A percentile compares a stretch with the other conserved stretches of the same genome.
Evolutionary conservation across 2,888 invertebrate species (phyloP).

Genomic region (Protonemura montana): DNA sequence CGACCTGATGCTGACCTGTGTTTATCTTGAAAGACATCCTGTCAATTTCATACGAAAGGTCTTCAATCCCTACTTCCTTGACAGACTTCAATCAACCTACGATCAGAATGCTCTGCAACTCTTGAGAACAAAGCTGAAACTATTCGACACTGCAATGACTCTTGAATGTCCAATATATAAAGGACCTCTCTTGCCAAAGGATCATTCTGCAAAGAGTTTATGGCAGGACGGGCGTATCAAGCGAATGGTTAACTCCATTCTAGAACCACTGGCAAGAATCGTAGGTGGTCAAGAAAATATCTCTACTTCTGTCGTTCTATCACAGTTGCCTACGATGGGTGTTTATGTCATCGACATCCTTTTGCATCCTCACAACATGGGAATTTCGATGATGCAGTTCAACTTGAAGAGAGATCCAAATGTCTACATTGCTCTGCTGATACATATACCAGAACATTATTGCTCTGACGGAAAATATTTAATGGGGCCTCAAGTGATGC

Average conservation of each 20-base stretch:
- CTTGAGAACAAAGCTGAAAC: constrained; percentile 63
- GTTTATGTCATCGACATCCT: constrained; percentile 69
- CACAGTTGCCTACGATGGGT: constrained; percentile 65
- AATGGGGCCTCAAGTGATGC: constrained; percentile 70
- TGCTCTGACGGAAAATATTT: constrained; percentile 65
- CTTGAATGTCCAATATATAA: constrained; percentile 68
- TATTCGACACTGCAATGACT: constrained; percentile 71
- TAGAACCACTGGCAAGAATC: constrained; percentile 59
- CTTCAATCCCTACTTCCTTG: constrained; percentile 68
- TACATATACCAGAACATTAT: constrained; percentile 72
- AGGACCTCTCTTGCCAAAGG: constrained; percentile 66
- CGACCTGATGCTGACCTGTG: constrained; percentile 69
- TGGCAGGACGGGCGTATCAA: constrained; percentile 64
- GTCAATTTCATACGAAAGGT: constrained; percentile 66
- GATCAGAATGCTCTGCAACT: constrained; percentile 57
- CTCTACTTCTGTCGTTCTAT: constrained; percentile 63
- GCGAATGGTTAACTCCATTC: constrained; percentile 62
- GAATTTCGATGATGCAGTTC: constrained; percentile 59
- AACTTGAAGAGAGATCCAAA: constrained; percentile 60
- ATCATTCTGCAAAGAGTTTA: constrained; percentile 63
- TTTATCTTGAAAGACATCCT: constrained; percentile 70
- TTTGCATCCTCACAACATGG: constrained; percentile 62
- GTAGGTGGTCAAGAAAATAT: constrained; percentile 62
- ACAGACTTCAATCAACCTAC: constrained; percentile 61
- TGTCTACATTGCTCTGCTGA: constrained; percentile 65